Conservation (phyloP, 1,140 invertebrate species). For the Pantala flavescens region DNA sequence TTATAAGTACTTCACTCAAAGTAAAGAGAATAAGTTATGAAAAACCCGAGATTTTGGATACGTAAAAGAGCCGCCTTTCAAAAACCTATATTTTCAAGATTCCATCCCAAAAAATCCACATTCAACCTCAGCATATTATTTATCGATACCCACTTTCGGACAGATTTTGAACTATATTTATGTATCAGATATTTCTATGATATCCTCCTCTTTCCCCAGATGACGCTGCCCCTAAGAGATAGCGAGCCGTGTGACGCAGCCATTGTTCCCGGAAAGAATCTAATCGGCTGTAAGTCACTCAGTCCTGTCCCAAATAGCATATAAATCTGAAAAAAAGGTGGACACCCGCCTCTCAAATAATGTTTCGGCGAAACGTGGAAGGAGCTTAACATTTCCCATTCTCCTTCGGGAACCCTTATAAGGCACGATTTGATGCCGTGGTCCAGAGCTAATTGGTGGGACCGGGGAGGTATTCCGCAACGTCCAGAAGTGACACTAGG, state of each 20-base stretch:
- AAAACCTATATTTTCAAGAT: too few relatives aligned
- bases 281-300: not conserved
- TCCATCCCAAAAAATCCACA: too few relatives aligned
- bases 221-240: not conserved
- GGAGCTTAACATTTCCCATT: not conserved
- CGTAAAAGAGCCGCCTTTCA: too few relatives aligned
- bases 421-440: not conserved
- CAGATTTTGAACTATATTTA: too few relatives aligned
- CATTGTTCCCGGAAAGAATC: not conserved
- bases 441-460: not conserved
- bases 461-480: not conserved
- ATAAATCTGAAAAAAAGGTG: not conserved
- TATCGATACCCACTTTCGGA: too few relatives aligned
- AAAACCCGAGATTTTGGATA: too few relatives aligned
- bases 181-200: too few relatives aligned
- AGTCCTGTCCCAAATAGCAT: not conserved
- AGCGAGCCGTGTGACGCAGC: not conserved
- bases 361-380: not conserved
- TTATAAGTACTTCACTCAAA: too few relatives aligned
- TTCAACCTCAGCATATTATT: too few relatives aligned
- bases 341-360: not conserved
- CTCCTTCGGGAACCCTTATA: not conserved
- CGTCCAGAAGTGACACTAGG: not conserved
- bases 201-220: too few relatives aligned
- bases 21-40: too few relatives aligned